Base-by-base conservation (phyloP, 1,140 invertebrate genomes). In the Anastrepha ludens region DNA sequence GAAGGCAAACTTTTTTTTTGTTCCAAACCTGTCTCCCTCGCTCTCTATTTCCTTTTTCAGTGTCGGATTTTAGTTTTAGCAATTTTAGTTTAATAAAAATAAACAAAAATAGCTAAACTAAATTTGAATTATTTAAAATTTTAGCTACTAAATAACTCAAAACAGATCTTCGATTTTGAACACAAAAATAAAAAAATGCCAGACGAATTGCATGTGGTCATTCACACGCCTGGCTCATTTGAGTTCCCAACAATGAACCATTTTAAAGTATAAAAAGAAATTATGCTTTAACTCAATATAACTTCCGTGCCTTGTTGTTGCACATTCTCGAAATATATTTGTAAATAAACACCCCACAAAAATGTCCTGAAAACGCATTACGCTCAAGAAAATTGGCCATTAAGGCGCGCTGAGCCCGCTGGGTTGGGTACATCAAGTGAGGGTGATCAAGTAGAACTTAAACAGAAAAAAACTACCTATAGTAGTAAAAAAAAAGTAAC, bases 311-410 rank as follows among this genome's bases (percentile, higher is more conserved):
- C 39, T 15, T 41, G 1, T 74, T 44, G 50, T 74, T 74, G 67
- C 41, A 67, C 39, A 67, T 74, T 74, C 15, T 15, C 39, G 39
- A 74, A 74, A 47, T 7, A 15, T 85, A 85, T 39, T 58, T 55
- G 9, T 11, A 60, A 60, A 89, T 92, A 92, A 92, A 92, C 91
- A 92, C 91, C 91, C 91, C 91, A 92, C 91, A 92, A 92, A 92
- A 91, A 90, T 89, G 92, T 91, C 88, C 91, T 92, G 91, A 91
- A 91, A 92, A 92, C 91, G 91, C 91, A 92, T 92, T 92, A 92
- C 90, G 91, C 89, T 89, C 89, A 92, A 91, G 89, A 90, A 92
- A 92, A 92, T 92, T 92, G 91, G 88, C 64, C 86, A 87, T 86
- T 87, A 88, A 86, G 86, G 29, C 74, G 74, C 13, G 74, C 20